Evolutionary conservation across 2,888 invertebrate genomes (phyloP).

Genomic region (Euclidia mi): DNA sequence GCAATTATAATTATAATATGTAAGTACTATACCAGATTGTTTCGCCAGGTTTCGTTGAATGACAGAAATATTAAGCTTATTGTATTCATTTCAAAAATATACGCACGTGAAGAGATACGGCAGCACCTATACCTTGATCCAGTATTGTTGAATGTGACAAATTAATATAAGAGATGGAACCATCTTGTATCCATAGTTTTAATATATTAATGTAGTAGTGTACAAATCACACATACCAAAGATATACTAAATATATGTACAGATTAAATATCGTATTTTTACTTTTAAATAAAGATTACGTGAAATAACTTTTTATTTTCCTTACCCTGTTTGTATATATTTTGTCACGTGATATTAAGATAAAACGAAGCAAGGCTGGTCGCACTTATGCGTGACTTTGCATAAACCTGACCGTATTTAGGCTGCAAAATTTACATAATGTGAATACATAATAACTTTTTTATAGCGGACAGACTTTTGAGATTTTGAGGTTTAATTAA

Average conservation of each 20-base stretch:
- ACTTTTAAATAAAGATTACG: constrained; percentile 44
- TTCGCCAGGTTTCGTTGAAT: no score
- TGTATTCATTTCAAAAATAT: no score
- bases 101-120: no score
- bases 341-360: constrained; percentile 23
- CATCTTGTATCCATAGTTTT: no score
- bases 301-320: constrained; percentile 24
- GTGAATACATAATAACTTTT: constrained; percentile 36
- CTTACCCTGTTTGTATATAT: constrained; percentile 12
- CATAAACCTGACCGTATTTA: constrained; percentile 53
- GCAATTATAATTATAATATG: no score
- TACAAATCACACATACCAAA: constrained; percentile 34
- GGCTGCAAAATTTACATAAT: constrained; percentile 38
- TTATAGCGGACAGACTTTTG: constrained; percentile 6
- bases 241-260: constrained; percentile 30
- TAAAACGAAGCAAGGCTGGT: constrained; percentile 34
- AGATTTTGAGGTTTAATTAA: background rate
- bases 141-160: no score
- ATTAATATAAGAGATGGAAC: no score
- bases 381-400: constrained; percentile 55
- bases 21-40: no score
- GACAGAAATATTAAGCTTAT: no score
- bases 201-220: no score
- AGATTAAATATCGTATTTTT: constrained; percentile 31
- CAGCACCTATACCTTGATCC: no score